Percentiles rank a stretch among this genome's conserved stretches.
Conservation (phyloP, 2,797 vertebrate species). For the Enteromius mattozi region DNA sequence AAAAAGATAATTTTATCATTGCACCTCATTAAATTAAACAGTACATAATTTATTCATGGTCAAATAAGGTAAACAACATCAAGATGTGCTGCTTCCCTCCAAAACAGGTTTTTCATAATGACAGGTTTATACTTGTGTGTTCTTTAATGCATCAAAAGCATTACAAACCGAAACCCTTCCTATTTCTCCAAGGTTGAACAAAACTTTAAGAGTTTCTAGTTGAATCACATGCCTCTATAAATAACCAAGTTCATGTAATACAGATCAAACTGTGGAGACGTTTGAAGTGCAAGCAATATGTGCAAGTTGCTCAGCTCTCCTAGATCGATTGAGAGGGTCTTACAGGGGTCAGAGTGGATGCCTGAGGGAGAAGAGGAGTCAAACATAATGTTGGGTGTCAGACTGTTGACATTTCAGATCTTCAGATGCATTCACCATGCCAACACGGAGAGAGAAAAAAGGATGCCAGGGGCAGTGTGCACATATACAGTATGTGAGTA, state of each 20-base stretch:
- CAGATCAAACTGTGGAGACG: slow-evolving; percentile 31
- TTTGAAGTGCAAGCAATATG: slow-evolving; percentile 47
- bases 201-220: slow-evolving; percentile 32
- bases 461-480: slow-evolving; percentile 65
- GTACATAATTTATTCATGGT: slow-evolving; percentile 50
- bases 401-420: slow-evolving; percentile 61
- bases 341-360: slow-evolving; percentile 49
- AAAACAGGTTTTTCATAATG: slow-evolving; percentile 36
- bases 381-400: slow-evolving; percentile 63
- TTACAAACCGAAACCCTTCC: slow-evolving; percentile 2
- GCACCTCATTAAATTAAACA: slow-evolving; percentile 45
- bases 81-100: slow-evolving; percentile 11
- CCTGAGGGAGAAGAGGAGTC: slow-evolving; percentile 51
- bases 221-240: slow-evolving; percentile 27
- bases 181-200: slow-evolving; percentile 38
- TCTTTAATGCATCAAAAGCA: slow-evolving; percentile 46
- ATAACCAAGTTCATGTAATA: slow-evolving; percentile 42
- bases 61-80: slow-evolving; percentile 52
- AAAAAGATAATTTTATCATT: slow-evolving; percentile 32
- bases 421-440: slow-evolving; percentile 46
- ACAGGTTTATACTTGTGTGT: slow-evolving; percentile 37
- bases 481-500: slow-evolving; percentile 20
- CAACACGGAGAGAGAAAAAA: slow-evolving; percentile 46
- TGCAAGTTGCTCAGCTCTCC: slow-evolving; percentile 25
- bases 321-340: slow-evolving; percentile 57